Evolutionary conservation across 2,797 vertebrate genomes (phyloP), one percentile per base, ranked within the genome.

Genomic region (Lophius americanus): DNA sequence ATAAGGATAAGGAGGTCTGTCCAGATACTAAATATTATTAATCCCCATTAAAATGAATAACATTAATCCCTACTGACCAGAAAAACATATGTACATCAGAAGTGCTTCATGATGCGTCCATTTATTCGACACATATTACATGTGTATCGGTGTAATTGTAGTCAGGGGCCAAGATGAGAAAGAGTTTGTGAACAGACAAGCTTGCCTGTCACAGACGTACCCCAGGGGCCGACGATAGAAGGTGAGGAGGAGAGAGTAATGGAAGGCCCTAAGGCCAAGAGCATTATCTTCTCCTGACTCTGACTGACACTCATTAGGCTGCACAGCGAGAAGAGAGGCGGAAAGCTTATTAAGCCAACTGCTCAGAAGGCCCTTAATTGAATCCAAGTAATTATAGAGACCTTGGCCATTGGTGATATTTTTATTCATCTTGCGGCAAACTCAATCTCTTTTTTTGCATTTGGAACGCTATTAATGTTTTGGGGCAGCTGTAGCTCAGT

Each of bases 241-340:
- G 78, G 81, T 85, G 82, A 85, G 69, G 70, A 82, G 58, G 33
- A 60, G 63, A 75, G 83, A 84, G 88, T 89, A 91, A 91, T 91
- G 83, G 83, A 92, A 79, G 80, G 76, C 78, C 88, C 80, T 52
- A 32, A 68, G 90, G 90, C 89, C 87, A 79, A 70, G 64, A 85
- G 91, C 90, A 88, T 93, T 92, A 91, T 89, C 91, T 89, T 73
- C 85, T 84, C 82, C 84, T 83, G 86, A 91, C 91, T 92, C 90
- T 88, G 88, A 90, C 85, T 92, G 92, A 93, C 92, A 92, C 89
- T 92, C 91, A 92, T 92, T 93, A 92, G 87, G 72, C 88, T 73
- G 82, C 85, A 85, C 85, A 82, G 88, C 83, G 70, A 85, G 85
- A 90, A 85, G 84, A 71, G 83, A 67, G 81, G 86, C 85, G 68